Base-by-base conservation (phyloP, 2,888 invertebrate genomes). In the Drosophila nigricruria region DNA sequence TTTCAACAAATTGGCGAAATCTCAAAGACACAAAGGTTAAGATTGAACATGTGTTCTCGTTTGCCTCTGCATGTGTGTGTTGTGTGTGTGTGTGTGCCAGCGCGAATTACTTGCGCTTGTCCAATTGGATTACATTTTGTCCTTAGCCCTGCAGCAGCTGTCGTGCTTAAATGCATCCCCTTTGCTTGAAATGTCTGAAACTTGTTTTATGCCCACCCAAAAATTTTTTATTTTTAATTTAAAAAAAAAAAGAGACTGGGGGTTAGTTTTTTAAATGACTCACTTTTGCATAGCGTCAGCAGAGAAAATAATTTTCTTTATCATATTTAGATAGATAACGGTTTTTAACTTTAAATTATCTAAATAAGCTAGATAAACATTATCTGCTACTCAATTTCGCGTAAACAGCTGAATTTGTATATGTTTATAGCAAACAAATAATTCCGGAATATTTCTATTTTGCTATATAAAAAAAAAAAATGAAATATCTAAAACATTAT, bases 141-240 rank as follows among this genome's bases (percentile, higher is more conserved):
- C 38, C 18, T 42, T 30, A 47, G 42, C 70, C 67, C 75, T 77
- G 70, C 27, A 36, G 68, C 67, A 49, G 65, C 80, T 82, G 79
- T 72, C 76, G 72, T 69, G 42, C 49, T 18, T 0, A 69, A 61
- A 49, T 61, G 16, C 23, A 59, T 18, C 57, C 53, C 47, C 38
- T 12, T 16, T 4, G 12, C 3, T 2, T 27, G 0, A 23, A 14
- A 8, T 23, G 6, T 6, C 16, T 27, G 14, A 59, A 67, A 72
- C 82, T 40, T 32, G 72, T 72, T 82, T 67, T 50, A 3, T 30
- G 2, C 3, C 16, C 10, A 36, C 16, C 10, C 27, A 36, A 47
- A 45, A 25, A 32, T 2, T 20, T 50, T 25, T 4, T 30, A n/a
- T 30, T 36, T 27, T 18, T 23, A 45, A 3, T 20, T 30, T 27